These are phyloP conservation scores for Megamerina dolium DNA, from an alignment of 2,888 invertebrate species.

Conservation along the genomic window DNA sequence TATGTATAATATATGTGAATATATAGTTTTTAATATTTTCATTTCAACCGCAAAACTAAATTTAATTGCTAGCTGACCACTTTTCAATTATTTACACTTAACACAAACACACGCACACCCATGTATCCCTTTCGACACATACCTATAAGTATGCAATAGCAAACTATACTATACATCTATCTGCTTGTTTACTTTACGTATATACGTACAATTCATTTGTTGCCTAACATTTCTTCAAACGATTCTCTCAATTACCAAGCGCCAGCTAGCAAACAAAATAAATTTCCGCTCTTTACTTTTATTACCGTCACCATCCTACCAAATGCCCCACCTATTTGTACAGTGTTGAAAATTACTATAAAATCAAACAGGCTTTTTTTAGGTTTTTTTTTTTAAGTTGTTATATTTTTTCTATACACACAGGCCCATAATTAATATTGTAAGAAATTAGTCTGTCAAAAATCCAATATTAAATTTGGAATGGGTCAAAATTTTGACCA, in stretches of 20 bases:
- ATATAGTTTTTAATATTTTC: slow-evolving; percentile 13
- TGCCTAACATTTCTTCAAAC: slow-evolving; percentile 7
- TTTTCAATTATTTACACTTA: slow-evolving; percentile 44
- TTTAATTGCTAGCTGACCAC: slow-evolving; percentile 39
- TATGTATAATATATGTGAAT: too few species aligned
- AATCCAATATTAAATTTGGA: too few species aligned
- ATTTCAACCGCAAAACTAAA: slow-evolving; percentile 12
- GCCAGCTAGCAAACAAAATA: slow-evolving; percentile 31
- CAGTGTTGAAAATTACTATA: too few species aligned
- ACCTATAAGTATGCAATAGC: not conserved
- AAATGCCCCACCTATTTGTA: too few species aligned
- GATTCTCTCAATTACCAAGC: slow-evolving; percentile 17
- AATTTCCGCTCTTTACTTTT: slow-evolving; percentile 32
- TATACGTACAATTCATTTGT: too few species aligned
- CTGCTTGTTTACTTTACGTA: too few species aligned
- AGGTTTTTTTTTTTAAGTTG: too few species aligned
- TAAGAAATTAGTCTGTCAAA: too few species aligned
- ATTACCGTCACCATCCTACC: not conserved
- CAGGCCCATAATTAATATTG: too few species aligned
- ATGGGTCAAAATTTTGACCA: too few species aligned
- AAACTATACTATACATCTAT: not conserved
- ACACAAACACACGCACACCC: slow-evolving; percentile 19
- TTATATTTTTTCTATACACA: too few species aligned
- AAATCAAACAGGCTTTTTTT: too few species aligned
- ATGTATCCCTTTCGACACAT: not conserved